Evolutionary conservation across 2,888 invertebrate species (phyloP), one percentile per base, ranked within the genome.

Genomic region (Apamea monoglypha): DNA sequence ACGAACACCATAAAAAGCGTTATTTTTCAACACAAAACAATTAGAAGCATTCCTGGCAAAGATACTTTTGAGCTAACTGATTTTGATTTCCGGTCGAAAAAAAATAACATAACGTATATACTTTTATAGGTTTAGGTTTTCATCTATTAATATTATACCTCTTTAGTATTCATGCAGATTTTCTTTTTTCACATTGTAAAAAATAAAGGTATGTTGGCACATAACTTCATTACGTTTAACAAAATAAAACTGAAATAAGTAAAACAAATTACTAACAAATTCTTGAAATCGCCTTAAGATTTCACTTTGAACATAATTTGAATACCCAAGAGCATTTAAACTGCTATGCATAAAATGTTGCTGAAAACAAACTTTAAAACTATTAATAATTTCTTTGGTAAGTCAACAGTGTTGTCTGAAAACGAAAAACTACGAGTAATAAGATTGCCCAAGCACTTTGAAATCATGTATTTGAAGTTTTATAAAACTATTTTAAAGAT

Each of bases 361-460:
- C 59, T 25, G 8, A 76, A 74, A 72, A 68, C 47, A n/a, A 81
- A 64, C 63, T 75, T 74, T 16, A 16, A 78, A 63, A 61, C 67
- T 16, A 66, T 64, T 84, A 69, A 80, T 76, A 71, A 64, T 64
- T 50, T 67, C 29, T 76, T 80, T 78, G 74, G 73, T 68, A 78
- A 85, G 77, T 81, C 63, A 67, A 76, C 53, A 81, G 56, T 74
- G 59, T 78, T 76, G 18, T 12, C 56, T 74, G 12, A 76, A 77
- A 81, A 69, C 70, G 21, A 85, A 81, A 82, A n/a, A 81, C 72
- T 84, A n/a, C n/a, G n/a, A n/a, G n/a, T n/a, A 81, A 86, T 80
- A 81, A 82, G 59, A 71, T 84, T 82, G 78, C 80, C 50, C 29
- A 78, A 83, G 76, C 67, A 80, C 78, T 87, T 84, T 77, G 71